phyloP scores from a whole-genome alignment of 2,797 vertebrate genomes.

The Hyperoplus lanceolatus region DNA sequence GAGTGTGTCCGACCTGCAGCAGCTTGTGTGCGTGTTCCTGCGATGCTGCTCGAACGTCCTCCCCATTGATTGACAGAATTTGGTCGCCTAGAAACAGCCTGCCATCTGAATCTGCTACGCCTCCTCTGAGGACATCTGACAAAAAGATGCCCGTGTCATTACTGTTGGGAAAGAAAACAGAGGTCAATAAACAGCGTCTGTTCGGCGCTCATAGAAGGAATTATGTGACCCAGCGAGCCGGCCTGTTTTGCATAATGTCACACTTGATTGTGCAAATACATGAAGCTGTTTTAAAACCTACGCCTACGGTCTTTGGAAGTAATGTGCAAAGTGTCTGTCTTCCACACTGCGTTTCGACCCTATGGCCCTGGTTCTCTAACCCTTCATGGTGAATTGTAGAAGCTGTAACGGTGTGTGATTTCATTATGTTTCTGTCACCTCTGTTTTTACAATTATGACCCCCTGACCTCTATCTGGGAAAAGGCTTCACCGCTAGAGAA shows the following conservation, averaged over 20 bases:
- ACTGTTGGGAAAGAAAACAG: conserved; percentile 79
- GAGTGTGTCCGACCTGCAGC: conserved; percentile 87
- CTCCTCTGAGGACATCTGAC: conserved; percentile 93
- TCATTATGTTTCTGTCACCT: conserved; percentile 26
- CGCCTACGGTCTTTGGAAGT: background rate
- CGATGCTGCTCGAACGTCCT: conserved; percentile 91
- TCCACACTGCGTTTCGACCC: conserved; percentile 8
- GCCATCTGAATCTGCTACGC: conserved; percentile 90
- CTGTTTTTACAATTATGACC: background rate
- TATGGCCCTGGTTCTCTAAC: background rate
- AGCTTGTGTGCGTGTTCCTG: conserved; percentile 90
- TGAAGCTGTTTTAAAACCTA: conserved; percentile 31
- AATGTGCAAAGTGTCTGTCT: background rate
- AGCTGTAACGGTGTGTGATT: conserved; percentile 19
- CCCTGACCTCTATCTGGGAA: conserved; percentile 12
- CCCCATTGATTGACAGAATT: conserved; percentile 93
- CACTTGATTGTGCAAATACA: conserved; percentile 48
- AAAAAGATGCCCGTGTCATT: conserved; percentile 96
- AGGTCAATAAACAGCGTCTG: conserved; percentile 59
- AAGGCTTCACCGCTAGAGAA: background rate
- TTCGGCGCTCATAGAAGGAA: conserved; percentile 31
- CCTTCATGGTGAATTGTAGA: conserved; percentile 25
- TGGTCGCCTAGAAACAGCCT: conserved; percentile 95
- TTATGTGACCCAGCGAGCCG: conserved; percentile 27
- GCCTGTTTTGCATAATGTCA: conserved; percentile 53